Conservation (phyloP, 2,113 vertebrate genomes). For the Oostethus manadensis region DNA sequence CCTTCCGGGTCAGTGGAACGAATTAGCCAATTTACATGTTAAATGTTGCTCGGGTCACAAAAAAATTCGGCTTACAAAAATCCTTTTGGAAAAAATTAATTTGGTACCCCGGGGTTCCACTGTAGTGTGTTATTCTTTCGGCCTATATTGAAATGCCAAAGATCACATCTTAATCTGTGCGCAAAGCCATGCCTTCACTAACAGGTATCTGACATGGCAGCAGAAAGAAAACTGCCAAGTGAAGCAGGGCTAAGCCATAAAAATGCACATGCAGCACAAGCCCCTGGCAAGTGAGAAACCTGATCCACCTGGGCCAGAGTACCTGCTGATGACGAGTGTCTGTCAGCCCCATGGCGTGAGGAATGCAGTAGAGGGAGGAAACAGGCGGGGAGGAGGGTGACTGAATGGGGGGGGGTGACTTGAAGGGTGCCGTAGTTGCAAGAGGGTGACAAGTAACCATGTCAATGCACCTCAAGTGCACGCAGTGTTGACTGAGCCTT, state of each 20-base stretch:
- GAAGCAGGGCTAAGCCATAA: constrained; percentile 51
- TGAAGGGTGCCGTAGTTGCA: not conserved
- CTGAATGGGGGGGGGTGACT: constrained; percentile 7
- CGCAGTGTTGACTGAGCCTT: constrained; percentile 22
- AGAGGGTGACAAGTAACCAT: constrained; percentile 14
- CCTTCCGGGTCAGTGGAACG: too few relatives aligned
- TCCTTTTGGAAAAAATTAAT: too few relatives aligned
- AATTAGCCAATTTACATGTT: too few relatives aligned
- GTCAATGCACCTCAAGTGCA: constrained; percentile 34
- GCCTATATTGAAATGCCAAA: not conserved
- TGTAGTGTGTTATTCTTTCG: too few relatives aligned
- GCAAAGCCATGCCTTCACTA: constrained; percentile 25
- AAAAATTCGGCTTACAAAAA: too few relatives aligned
- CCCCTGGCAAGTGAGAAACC: constrained; percentile 52
- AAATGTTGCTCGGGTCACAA: too few relatives aligned
- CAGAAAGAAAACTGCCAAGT: constrained; percentile 44
- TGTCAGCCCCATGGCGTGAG: constrained; percentile 60
- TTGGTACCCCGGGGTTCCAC: too few relatives aligned
- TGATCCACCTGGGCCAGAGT: constrained; percentile 62
- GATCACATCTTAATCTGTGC: constrained; percentile 16
- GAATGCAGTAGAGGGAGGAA: constrained; percentile 42
- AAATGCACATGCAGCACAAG: constrained; percentile 62
- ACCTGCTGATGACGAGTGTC: constrained; percentile 68
- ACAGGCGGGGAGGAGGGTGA: constrained; percentile 14
- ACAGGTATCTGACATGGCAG: constrained; percentile 48